Base-by-base conservation (phyloP, 2,888 invertebrate genomes). In the Ceramica pisi region DNA sequence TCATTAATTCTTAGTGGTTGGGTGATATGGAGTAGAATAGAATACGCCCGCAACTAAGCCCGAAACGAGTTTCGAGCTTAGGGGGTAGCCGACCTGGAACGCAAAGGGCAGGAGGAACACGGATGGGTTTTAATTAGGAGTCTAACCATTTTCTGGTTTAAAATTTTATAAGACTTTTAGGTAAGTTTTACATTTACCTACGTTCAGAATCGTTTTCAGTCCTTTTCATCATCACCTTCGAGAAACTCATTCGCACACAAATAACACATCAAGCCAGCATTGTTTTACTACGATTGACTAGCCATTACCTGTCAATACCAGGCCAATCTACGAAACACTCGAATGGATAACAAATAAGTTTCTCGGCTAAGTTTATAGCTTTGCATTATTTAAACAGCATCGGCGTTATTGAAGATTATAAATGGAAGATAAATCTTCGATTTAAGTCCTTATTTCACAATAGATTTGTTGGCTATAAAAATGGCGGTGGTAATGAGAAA, bases 361-460 rank as follows among this genome's bases (percentile, higher is more conserved):
- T 65, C 26, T 48, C 16, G 76, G 75, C 77, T 74, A 70, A 78
- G 67, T 86, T 88, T 88, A 88, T 78, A 61, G 80, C 72, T 71
- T 61, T 64, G 75, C 71, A 80, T 85, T 86, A 88, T 86, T 82
- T 80, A 81, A 83, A 86, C 80, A 73, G 53, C 71, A 76, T 31
- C 59, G 23, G 56, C 19, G 53, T 70, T 80, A 59, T 65, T 79
- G 67, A 61, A 63, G 71, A 53, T 67, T 65, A 48, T 76, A 79
- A 85, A 80, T 81, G 74, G 78, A 60, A 63, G 69, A 76, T 86
- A 78, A 78, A 78, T 78, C 78, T 66, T 70, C 41, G 80, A 81
- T 87, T 86, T 85, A 86, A 79, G 64, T 69, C 78, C 71, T 66
- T 66, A 23, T 73, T 76, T 67, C 70, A 85, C 86, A 86, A 86